Conservation (phyloP, 2,113 vertebrate species). For the Psilopsiagon aurifrons region DNA sequence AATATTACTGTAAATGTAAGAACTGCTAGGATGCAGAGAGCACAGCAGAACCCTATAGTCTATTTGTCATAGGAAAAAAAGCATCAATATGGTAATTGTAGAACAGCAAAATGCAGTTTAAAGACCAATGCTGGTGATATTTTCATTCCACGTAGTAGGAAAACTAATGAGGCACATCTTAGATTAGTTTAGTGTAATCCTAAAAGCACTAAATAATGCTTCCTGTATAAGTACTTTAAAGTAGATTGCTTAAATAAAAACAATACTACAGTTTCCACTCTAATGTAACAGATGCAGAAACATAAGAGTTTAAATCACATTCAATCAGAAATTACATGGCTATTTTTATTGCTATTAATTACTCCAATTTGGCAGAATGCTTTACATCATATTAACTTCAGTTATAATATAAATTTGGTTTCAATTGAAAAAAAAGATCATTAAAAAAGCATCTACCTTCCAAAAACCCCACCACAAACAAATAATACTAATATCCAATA, state of each 20-base stretch:
- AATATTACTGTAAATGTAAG: background rate
- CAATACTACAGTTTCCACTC: background rate
- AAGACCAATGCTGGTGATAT: background rate
- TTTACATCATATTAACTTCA: background rate
- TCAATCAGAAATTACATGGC: background rate
- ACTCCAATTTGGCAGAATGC: background rate
- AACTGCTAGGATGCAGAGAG: background rate
- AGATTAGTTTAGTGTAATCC: constrained; percentile 15
- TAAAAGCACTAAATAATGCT: constrained; percentile 20
- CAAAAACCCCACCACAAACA: background rate
- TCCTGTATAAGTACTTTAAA: background rate
- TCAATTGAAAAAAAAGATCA: background rate
- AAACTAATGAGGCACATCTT: constrained; percentile 39
- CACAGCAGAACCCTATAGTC: background rate
- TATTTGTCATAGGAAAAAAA: background rate
- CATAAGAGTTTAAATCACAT: background rate
- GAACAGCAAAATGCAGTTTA: constrained; percentile 17
- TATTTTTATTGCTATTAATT: background rate
- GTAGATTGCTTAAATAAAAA: background rate
- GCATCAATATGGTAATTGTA: constrained; percentile 6
- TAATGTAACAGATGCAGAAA: background rate
- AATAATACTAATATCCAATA: background rate
- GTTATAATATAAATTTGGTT: background rate
- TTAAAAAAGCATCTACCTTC: background rate
- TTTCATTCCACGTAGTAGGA: background rate